phyloP scores from a whole-genome alignment of 2,888 invertebrate species.

The Elegia similella region DNA sequence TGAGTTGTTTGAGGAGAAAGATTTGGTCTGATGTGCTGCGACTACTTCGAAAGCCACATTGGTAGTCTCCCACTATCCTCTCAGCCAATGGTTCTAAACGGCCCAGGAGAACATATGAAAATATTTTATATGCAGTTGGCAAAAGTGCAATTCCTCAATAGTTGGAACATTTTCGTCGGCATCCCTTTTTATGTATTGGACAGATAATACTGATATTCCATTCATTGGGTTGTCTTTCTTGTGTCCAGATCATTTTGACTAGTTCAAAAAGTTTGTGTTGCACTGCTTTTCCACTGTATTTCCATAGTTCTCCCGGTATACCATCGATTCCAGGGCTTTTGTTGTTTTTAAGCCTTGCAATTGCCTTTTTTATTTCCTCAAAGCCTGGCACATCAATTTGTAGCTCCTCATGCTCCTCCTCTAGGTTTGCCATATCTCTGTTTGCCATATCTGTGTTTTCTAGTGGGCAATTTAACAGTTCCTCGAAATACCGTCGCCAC shows the following conservation, averaged over 20 bases:
- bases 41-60: slow-evolving; percentile 22
- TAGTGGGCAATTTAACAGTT: background rate
- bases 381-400: background rate
- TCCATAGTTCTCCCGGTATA: slow-evolving; percentile 7
- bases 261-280: background rate
- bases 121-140: slow-evolving; percentile 18
- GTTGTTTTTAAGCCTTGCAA: slow-evolving; percentile 1
- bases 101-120: slow-evolving; percentile 13
- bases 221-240: background rate
- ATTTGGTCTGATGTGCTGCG: slow-evolving; percentile 23
- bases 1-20: slow-evolving; percentile 23
- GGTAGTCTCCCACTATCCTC: slow-evolving; percentile 18
- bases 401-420: background rate
- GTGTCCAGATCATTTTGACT: slow-evolving; percentile 5
- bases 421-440: background rate
- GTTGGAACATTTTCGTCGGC: slow-evolving; percentile 16
- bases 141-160: slow-evolving; percentile 19
- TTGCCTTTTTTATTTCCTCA: background rate
- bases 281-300: background rate
- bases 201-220: slow-evolving; percentile 14
- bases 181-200: slow-evolving; percentile 18
- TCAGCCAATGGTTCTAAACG: slow-evolving; percentile 16
- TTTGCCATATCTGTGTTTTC: background rate
- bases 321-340: slow-evolving; percentile 2
- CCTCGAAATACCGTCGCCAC: background rate